phyloP scores from a whole-genome alignment of 2,797 vertebrate species.

The Garrulus glandarius region DNA sequence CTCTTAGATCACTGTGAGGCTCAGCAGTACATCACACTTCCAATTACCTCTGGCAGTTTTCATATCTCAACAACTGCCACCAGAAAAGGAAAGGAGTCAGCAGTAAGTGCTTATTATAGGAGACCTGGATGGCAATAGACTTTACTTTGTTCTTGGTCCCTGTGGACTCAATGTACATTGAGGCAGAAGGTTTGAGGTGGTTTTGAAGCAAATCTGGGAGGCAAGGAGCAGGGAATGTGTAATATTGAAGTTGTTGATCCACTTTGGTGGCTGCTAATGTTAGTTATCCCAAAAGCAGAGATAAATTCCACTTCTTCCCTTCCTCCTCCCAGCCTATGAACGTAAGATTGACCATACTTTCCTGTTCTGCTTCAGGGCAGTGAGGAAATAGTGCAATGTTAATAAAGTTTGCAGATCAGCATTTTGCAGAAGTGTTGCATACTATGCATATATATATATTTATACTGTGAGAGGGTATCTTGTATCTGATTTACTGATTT shows the following conservation, averaged over 20 bases:
- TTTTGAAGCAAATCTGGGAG: background rate
- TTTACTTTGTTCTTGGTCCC: constrained; percentile 32
- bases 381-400: background rate
- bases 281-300: background rate
- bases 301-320: background rate
- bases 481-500: background rate
- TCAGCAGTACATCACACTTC: constrained; percentile 53
- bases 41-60: constrained; percentile 65
- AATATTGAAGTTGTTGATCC: background rate
- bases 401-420: background rate
- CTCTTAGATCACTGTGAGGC: constrained; percentile 6
- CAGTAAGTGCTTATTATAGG: constrained; percentile 6
- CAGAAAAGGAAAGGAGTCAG: constrained; percentile 46
- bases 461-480: background rate
- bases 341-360: background rate
- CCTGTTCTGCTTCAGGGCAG: background rate
- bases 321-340: background rate
- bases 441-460: background rate
- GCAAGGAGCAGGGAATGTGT: background rate
- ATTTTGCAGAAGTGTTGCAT: background rate
- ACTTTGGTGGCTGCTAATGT: background rate
- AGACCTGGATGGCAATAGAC: background rate
- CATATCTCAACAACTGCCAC: constrained; percentile 45
- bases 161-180: background rate
- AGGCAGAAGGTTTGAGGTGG: background rate